A percentile compares a stretch with the other conserved stretches of the same genome.
These are phyloP conservation scores for Microcaecilia unicolor DNA, from an alignment of 2,797 vertebrate genomes.

Conservation along the genomic window DNA sequence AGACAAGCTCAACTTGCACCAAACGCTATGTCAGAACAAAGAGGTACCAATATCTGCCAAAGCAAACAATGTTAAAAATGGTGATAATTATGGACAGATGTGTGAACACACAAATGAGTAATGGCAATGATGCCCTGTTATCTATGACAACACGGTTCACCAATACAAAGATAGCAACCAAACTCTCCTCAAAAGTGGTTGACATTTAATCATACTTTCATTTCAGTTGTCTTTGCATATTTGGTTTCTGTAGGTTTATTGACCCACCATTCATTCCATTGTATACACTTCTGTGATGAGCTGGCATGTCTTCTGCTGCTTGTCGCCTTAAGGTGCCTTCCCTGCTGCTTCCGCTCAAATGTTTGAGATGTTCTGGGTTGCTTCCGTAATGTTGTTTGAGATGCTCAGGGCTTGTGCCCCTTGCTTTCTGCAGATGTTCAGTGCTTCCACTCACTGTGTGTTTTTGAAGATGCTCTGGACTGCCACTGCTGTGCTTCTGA, in stretches of 20 bases:
- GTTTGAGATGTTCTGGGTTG: conserved; percentile 70
- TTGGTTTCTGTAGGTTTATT: conserved; percentile 20
- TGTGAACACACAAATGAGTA: too few species aligned
- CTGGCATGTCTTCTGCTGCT: conserved; percentile 65
- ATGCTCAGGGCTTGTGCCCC: conserved; percentile 79
- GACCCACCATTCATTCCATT: conserved; percentile 94
- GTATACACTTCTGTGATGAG: conserved; percentile 87
- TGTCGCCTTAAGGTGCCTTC: conserved; percentile 73
- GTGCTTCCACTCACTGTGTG: conserved; percentile 61
- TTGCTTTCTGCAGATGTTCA: conserved; percentile 76
- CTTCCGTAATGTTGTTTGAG: conserved; percentile 70
- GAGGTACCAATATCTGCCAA: too few species aligned
- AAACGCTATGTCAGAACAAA: too few species aligned
- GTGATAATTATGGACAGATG: too few species aligned
- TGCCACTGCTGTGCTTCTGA: conserved; percentile 53
- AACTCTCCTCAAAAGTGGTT: neutral
- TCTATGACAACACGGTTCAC: neutral
- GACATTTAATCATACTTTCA: neutral
- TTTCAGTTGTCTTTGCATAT: conserved; percentile 13
- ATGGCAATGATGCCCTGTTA: too few species aligned
- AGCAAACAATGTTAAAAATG: too few species aligned
- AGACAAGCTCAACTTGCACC: too few species aligned
- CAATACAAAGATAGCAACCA: neutral
- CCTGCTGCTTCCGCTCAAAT: conserved; percentile 51
- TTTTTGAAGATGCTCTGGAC: conserved; percentile 65